Base-by-base conservation (phyloP, 2,113 vertebrate species). In the Gnathonemus echidnorhynchus region DNA sequence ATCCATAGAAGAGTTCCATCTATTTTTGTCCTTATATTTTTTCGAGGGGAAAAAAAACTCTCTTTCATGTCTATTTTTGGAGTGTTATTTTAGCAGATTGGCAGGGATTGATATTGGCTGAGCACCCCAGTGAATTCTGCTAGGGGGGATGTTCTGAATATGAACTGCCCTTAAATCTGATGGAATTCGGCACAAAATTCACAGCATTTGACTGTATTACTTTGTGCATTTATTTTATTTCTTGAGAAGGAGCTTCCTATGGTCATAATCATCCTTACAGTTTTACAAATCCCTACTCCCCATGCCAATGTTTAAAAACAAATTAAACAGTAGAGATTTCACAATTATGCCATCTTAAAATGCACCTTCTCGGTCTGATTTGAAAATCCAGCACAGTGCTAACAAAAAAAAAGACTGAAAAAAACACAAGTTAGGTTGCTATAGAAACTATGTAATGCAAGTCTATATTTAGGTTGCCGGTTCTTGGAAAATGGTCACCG, bases 41-140 rank as follows among this genome's bases (percentile, higher is more conserved):
- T 62, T 90, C 46, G 39, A 74, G 89, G 35, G 89, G 87, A 87
- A 87, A 74, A 90, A 90, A 87, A 90, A 83, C 80, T 74, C 24
- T 42, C 87, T 88, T 88, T 88, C 84, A n/a, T 80, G 88, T 88
- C 88, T 91, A 91, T 91, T 90, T 90, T 90, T 89, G 88, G 89
- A 90, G 70, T 46, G 48, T 42, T 56, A 88, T 86, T 88, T 84
- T 80, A 53, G 74, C 86, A 84, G 49, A 80, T 62, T 80, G 58
- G 50, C 66, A 77, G n/a, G 45, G 85, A 39, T 52, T 50, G 27
- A 85, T 42, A 50, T 70, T 90, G 89, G 89, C 85, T 90, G 89
- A 45, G 89, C n/a, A 46, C 52, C 19, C 89, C 85, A 84, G 84
- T 87, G 84, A 77, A 66, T 35, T 56, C 45, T 62, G 31, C 48